These are phyloP conservation scores for Pheosia gnoma DNA, from an alignment of 2,888 invertebrate species.

Conservation along the genomic window DNA sequence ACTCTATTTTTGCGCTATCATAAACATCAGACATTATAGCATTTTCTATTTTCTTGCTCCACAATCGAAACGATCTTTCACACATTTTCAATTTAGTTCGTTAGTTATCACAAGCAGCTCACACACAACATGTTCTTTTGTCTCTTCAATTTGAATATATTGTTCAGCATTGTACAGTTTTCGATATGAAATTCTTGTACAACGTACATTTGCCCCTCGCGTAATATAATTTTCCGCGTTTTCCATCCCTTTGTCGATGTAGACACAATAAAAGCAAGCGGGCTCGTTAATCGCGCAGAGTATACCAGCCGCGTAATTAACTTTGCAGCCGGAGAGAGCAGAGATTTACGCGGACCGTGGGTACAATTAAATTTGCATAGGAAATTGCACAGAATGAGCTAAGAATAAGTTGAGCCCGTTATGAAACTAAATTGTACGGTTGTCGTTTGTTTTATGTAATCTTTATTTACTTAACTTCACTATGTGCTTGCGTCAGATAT, in stretches of 20 bases:
- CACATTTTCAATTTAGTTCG: not conserved
- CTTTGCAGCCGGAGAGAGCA: slow-evolving; percentile 73
- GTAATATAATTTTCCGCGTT: slow-evolving; percentile 65
- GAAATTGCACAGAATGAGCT: slow-evolving; percentile 79
- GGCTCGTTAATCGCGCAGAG: slow-evolving; percentile 75
- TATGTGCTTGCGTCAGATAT: not conserved
- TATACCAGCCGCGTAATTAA: slow-evolving; percentile 77
- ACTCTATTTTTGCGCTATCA: no score
- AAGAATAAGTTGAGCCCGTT: slow-evolving; percentile 74
- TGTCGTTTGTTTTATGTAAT: slow-evolving; percentile 43
- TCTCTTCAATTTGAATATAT: slow-evolving; percentile 18
- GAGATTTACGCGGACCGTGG: slow-evolving; percentile 81
- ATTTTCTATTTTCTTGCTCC: no score
- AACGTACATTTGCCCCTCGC: slow-evolving; percentile 39
- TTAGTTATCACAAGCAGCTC: not conserved
- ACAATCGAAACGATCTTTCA: no score
- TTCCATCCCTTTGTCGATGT: slow-evolving; percentile 66
- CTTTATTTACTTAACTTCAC: slow-evolving; percentile 35
- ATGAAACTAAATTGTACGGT: slow-evolving; percentile 72
- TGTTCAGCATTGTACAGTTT: slow-evolving; percentile 30
- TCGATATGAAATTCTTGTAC: slow-evolving; percentile 23
- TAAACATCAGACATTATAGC: no score
- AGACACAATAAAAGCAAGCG: slow-evolving; percentile 77
- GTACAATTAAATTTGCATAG: slow-evolving; percentile 84
- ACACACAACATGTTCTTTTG: slow-evolving; percentile 13